phyloP scores from a whole-genome alignment of 2,113 vertebrate species.

The Caranx ignobilis region DNA sequence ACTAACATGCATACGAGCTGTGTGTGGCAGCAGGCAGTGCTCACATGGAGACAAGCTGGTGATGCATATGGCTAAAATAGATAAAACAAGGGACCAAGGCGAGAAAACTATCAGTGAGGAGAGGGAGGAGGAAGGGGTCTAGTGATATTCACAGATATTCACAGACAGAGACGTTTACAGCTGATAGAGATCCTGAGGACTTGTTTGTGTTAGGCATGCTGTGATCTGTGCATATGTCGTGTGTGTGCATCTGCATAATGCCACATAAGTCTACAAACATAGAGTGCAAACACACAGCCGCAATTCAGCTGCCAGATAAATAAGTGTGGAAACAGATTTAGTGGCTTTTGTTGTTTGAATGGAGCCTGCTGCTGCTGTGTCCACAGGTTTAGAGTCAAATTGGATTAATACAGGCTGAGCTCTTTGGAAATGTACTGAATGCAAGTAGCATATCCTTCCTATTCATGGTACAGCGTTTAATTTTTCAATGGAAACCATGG shows the following conservation, averaged over 20 bases:
- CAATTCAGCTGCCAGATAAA: neutral
- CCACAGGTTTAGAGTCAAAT: neutral
- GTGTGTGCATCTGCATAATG: conserved; percentile 8
- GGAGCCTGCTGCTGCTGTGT: neutral
- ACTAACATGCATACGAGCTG: conserved; percentile 11
- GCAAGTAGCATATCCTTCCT: neutral
- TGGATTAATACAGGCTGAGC: too few relatives aligned
- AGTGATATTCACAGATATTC: conserved; percentile 26
- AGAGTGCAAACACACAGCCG: neutral
- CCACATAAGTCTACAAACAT: neutral
- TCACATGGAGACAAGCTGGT: conserved; percentile 15
- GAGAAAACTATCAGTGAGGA: neutral
- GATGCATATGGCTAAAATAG: conserved; percentile 19
- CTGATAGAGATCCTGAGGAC: conserved; percentile 2
- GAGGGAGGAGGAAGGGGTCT: neutral
- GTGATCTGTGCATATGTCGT: conserved; percentile 3
- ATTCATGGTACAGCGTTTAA: too few relatives aligned
- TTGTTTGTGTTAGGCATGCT: neutral
- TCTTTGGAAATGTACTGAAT: neutral
- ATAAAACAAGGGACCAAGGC: neutral
- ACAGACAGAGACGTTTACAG: conserved; percentile 28
- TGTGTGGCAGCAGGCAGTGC: conserved; percentile 19
- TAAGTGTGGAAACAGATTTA: conserved; percentile 23
- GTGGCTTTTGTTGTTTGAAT: conserved; percentile 12
- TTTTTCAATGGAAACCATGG: too few relatives aligned